Base-by-base conservation (phyloP, 2,797 vertebrate species). In the Trachurus trachurus region DNA sequence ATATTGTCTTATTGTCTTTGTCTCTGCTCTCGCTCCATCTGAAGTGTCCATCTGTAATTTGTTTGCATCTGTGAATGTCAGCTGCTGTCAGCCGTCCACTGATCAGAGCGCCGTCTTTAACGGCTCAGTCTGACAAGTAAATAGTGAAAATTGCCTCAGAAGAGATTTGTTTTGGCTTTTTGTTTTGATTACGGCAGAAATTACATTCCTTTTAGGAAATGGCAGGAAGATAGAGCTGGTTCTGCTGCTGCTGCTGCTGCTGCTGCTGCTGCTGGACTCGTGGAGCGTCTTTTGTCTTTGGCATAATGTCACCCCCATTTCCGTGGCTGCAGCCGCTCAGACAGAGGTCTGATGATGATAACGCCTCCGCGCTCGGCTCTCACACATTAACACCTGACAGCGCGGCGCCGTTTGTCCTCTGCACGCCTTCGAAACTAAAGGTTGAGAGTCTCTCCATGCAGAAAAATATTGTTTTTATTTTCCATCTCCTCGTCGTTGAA, bases 181-280 rank as follows among this genome's bases (percentile, higher is more conserved):
- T 90, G 89, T 90, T 92, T 91, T 88, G 85, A 90, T 83, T 90
- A 64, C 44, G 57, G 80, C 74, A 76, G 71, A 86, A 90, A 92
- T 89, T 75, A 83, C 80, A 68, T 87, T 91, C 81, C 85, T 87
- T 88, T 90, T 69, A 88, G 87, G 82, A 89, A 87, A 87, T 88
- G 89, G 82, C 89, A 89, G 69, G 52, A 78, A 85, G 83, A 88
- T 83, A 76, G 77, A 60, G 78, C 5, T 11, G 64, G 40, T 4
- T 26, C 26, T 26, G 31, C 31, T 34, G 31, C 31, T 34, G 31
- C 31, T 34, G 31, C 31, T 34, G 31, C 31, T 34, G 5, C 31
- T 6, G 31, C 31, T 34, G 31, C 31, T 6, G 31, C 6, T 6
- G 31, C 31, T 34, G 31, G 31, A 34, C 31, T 6, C 5, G 53